phyloP scores from a whole-genome alignment of 2,888 invertebrate genomes.

The Uropetala carovei region DNA sequence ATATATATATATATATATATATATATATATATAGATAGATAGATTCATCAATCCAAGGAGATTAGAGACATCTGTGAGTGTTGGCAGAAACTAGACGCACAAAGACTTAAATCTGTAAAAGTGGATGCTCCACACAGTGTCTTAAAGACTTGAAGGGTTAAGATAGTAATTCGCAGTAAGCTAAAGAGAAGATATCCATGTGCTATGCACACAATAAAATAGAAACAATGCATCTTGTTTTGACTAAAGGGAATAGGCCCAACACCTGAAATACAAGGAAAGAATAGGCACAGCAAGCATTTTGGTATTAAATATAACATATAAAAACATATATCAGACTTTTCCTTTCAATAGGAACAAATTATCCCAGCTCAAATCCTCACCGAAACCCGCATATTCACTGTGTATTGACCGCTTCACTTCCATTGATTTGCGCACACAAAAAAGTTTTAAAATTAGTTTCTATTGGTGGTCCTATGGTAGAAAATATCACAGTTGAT shows the following conservation, averaged over 20 bases:
- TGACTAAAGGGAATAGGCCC: constrained; percentile 26
- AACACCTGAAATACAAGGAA: constrained; percentile 23
- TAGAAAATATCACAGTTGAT: constrained; percentile 64
- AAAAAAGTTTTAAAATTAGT: constrained; percentile 24
- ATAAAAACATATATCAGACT: background rate
- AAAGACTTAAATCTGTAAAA: too few species aligned
- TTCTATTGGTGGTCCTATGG: constrained; percentile 50
- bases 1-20: too few species aligned
- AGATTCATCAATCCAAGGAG: too few species aligned
- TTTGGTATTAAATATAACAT: constrained; percentile 21
- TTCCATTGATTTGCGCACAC: background rate
- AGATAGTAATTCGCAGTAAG: background rate
- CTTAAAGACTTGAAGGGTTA: background rate
- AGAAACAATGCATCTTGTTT: background rate
- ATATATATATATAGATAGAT: too few species aligned
- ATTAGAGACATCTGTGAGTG: too few species aligned
- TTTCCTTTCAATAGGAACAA: constrained; percentile 35
- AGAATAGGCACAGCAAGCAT: constrained; percentile 14
- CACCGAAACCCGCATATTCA: background rate
- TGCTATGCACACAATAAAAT: too few species aligned
- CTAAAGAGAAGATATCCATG: background rate
- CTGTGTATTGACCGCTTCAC: background rate
- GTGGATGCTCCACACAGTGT: background rate
- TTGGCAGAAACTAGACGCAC: too few species aligned
- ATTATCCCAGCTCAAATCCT: background rate